Conservation (phyloP, 2,888 invertebrate species). For the Rugalucina vietnamica region DNA sequence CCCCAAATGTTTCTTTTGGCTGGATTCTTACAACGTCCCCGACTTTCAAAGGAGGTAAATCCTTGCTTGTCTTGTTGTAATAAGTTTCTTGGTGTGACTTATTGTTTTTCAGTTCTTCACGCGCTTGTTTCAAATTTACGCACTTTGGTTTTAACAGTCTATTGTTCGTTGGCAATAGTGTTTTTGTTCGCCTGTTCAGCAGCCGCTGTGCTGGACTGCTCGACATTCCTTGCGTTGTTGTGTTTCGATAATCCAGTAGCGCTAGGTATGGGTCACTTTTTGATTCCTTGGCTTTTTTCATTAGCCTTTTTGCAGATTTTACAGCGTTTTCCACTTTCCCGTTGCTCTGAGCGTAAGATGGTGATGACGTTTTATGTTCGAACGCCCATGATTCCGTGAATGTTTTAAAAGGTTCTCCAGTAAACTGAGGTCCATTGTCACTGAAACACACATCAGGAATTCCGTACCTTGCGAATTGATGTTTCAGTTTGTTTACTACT, state of each 20-base stretch:
- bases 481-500: conserved; percentile 14
- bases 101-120: not conserved
- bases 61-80: conserved; percentile 13
- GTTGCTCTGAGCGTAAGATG: conserved; percentile 38
- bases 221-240: conserved; percentile 42
- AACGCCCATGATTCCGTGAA: conserved; percentile 45
- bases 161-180: conserved; percentile 30
- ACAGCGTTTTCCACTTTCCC: conserved; percentile 46
- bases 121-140: not conserved
- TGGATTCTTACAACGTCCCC: conserved; percentile 14
- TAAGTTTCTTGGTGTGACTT: conserved; percentile 19
- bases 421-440: conserved; percentile 50
- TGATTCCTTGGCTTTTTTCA: conserved; percentile 23
- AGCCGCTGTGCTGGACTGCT: conserved; percentile 56
- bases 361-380: conserved; percentile 33
- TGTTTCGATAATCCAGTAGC: conserved; percentile 52
- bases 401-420: conserved; percentile 18
- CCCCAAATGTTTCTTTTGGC: not conserved
- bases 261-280: conserved; percentile 48
- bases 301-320: conserved; percentile 44
- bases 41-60: conserved; percentile 1
- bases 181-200: conserved; percentile 47
- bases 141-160: conserved; percentile 22
- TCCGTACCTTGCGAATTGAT: conserved; percentile 14
- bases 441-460: conserved; percentile 27